phyloP scores from a whole-genome alignment of 1,140 invertebrate genomes.

The Euwallacea similis region DNA sequence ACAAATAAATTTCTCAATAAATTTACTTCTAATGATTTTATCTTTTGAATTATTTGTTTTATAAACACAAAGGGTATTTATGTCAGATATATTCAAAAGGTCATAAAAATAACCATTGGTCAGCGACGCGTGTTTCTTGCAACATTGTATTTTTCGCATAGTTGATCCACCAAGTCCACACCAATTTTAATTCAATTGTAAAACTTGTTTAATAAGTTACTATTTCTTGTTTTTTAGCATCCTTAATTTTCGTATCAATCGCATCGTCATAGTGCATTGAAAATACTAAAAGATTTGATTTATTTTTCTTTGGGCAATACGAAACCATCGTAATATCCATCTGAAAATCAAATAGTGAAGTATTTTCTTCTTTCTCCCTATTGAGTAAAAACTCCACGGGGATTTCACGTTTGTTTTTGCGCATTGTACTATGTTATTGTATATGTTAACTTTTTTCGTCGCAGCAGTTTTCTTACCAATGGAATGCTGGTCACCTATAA shows the following conservation, averaged over 20 bases:
- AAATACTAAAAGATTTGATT: conserved; percentile 44
- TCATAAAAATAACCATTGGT: conserved; percentile 37
- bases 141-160: conserved; percentile 49
- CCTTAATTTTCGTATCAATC: conserved; percentile 39
- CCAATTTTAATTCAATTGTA: conserved; percentile 54
- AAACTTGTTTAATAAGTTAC: too few species aligned
- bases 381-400: conserved; percentile 44
- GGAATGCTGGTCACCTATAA: conserved; percentile 38
- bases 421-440: conserved; percentile 40
- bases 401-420: conserved; percentile 51
- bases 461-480: conserved; percentile 21
- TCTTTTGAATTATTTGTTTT: conserved; percentile 12
- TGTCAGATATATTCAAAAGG: conserved; percentile 46
- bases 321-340: conserved; percentile 41
- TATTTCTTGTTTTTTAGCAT: conserved; percentile 49
- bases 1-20: conserved; percentile 2
- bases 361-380: conserved; percentile 21
- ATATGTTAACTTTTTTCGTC: conserved; percentile 27
- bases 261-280: conserved; percentile 41
- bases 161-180: conserved; percentile 53
- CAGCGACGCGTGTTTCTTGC: conserved; percentile 43
- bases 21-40: conserved; percentile 5
- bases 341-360: conserved; percentile 41
- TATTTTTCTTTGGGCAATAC: conserved; percentile 45
- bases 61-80: conserved; percentile 30